Base-by-base conservation (phyloP, 2,888 invertebrate species). In the Hirtodrosophila trivittata region DNA sequence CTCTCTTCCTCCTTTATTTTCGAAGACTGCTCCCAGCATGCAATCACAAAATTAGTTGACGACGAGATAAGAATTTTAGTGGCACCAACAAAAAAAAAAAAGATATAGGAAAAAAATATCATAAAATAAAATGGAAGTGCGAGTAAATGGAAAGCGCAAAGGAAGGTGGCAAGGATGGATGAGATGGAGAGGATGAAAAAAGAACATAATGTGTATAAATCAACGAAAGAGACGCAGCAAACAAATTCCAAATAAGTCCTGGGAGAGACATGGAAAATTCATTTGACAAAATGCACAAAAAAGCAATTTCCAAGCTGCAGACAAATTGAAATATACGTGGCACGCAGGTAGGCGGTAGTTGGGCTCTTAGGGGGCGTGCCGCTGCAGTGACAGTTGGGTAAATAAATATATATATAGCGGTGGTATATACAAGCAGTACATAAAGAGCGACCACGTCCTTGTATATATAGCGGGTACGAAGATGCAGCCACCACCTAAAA, bases 201-300 rank as follows among this genome's bases (percentile, higher is more conserved):
- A 8, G 30, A 1, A 14, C 7, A 8, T 77, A 78, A 85, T 80
- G 82, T 69, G 85, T 80, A 85, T 80, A 84, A 81, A 82, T 82
- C 84, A 77, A 77, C 65, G 68, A 66, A 72, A 67, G 66, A 76
- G 66, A 62, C 46, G 62, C 55, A 16, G 72, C 71, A 86, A 82
- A 83, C 81, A 86, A 86, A 83, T 82, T 76, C 68, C 72, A 82
- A 80, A 80, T 85, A 80, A 82, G 72, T 82, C 75, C 83, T 77
- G 80, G 63, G 85, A 71, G 86, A 73, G 84, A 82, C 69, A 86
- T 77, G 75, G 71, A 81, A 83, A 83, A 80, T 84, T 87, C 84
- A 80, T 84, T 86, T 86, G 86, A 86, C 86, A 86, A 87, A 87
- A 85, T 87, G 87, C 86, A 80, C 80, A 77, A 78, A 84, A 84